Percentiles rank a stretch among this genome's conserved stretches.
These are phyloP conservation scores for Ailurus styani DNA, from an alignment of 2,113 vertebrate species.

Conservation along the genomic window DNA sequence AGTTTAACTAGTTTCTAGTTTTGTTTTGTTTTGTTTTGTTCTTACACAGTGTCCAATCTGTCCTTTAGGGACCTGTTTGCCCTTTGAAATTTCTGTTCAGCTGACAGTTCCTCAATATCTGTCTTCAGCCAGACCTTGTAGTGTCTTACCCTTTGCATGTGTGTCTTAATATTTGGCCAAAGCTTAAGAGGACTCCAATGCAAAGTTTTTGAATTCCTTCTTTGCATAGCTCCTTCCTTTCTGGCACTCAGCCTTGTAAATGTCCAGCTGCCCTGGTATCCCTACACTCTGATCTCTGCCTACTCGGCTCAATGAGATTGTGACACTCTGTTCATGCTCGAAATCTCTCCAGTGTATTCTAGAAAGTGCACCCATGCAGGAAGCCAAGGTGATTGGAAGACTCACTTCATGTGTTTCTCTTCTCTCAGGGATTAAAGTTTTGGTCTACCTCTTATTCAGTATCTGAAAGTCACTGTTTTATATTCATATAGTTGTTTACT, in stretches of 20 bases:
- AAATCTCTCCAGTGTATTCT: not conserved
- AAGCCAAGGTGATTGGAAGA: not conserved
- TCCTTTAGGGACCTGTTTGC: not conserved
- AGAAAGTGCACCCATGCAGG: not conserved
- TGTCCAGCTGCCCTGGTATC: not conserved
- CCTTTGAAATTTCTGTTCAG: not conserved
- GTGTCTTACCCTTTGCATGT: not conserved
- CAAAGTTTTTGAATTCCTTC: not conserved
- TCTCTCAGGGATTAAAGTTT: not conserved
- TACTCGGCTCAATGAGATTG: not conserved
- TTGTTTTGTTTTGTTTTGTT: not conserved
- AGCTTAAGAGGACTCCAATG: not conserved
- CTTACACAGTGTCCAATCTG: not conserved
- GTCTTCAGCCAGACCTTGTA: not conserved
- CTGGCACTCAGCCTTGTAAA: not conserved
- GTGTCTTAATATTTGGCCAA: not conserved
- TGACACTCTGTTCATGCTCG: not conserved
- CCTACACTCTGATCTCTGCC: not conserved
- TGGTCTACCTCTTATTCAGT: not conserved
- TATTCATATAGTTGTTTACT: not conserved
- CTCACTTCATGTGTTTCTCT: not conserved
- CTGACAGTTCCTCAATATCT: not conserved
- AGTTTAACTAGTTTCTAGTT: not conserved
- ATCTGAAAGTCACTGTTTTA: not conserved
- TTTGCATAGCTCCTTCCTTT: not conserved